Base-by-base conservation (phyloP, 2,888 invertebrate species). In the Ischnura elegans region DNA sequence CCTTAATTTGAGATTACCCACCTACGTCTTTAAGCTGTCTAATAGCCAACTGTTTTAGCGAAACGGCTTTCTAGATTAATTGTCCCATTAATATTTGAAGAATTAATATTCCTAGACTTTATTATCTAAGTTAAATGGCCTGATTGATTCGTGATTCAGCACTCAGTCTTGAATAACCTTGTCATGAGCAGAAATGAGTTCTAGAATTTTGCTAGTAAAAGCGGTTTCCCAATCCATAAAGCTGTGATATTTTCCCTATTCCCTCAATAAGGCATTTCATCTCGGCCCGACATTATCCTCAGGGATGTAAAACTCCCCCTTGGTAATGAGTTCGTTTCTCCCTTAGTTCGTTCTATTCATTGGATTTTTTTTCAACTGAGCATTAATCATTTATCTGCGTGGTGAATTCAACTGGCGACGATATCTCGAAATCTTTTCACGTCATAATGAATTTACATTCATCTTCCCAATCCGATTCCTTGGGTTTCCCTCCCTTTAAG, bases 391-490 rank as follows among this genome's bases (percentile, higher is more conserved):
- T 36, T 76, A 76, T 76, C 76, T 76, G 13, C 76, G 36, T 5
- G 36, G 16, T 76, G 76, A 36, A 76, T 76, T 29, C 76, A 29
- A 13, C 76, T 8, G 76, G 76, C 36, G 25, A 76, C 76, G 76
- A 76, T 76, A 76, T 76, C 76, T 76, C 16, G 36, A 76, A 76
- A 76, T 76, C 76, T 76, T 76, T 76, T 76, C 76, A 36, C 76
- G 76, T 29, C 76, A 76, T 76, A 76, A 76, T 76, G 76, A 76
- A 76, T 76, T 76, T 76, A 36, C 76, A 76, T 76, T 76, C 76
- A 76, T 76, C 76, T 76, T 76, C 76, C 76, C 29, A 36, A 6
- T 36, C 76, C 2, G 76, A 76, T 36, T 36, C 36, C 76, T 61
- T 76, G 36, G 51, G 4, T 5, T 36, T 29, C 16, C 36, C 76